phyloP scores from a whole-genome alignment of 1,140 invertebrate species.

The Homarus americanus region DNA sequence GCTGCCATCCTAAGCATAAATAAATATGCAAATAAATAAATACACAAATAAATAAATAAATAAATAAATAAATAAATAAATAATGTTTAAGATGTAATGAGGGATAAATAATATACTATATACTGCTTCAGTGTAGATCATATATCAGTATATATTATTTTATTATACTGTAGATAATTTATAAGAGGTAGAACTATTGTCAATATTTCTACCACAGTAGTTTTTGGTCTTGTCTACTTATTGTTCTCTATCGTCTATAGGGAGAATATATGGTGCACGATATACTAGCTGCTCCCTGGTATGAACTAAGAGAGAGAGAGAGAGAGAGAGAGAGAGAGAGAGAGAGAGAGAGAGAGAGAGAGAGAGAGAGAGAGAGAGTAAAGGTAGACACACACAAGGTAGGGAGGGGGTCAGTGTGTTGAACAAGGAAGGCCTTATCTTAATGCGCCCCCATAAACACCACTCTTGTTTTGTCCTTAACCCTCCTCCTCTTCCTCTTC shows the following conservation, averaged over 20 bases:
- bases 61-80: neutral
- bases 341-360: slow-evolving; percentile 4
- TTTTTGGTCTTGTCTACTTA: too few species aligned
- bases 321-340: neutral
- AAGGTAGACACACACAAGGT: too few species aligned
- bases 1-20: too few species aligned
- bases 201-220: too few species aligned
- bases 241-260: too few species aligned
- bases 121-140: too few species aligned
- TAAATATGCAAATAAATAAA: neutral
- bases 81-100: neutral
- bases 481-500: neutral
- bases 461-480: neutral
- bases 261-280: too few species aligned
- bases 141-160: too few species aligned
- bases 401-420: neutral
- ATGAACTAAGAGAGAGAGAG: neutral
- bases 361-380: slow-evolving; percentile 18
- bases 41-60: neutral
- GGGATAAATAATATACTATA: too few species aligned
- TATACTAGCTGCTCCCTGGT: too few species aligned
- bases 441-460: neutral
- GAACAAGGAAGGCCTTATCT: neutral
- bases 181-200: neutral
- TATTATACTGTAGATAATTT: neutral